A percentile compares a stretch with the other conserved stretches of the same genome.
phyloP scores from a whole-genome alignment of 2,113 vertebrate genomes.

The Ceuthmochares aereus region DNA sequence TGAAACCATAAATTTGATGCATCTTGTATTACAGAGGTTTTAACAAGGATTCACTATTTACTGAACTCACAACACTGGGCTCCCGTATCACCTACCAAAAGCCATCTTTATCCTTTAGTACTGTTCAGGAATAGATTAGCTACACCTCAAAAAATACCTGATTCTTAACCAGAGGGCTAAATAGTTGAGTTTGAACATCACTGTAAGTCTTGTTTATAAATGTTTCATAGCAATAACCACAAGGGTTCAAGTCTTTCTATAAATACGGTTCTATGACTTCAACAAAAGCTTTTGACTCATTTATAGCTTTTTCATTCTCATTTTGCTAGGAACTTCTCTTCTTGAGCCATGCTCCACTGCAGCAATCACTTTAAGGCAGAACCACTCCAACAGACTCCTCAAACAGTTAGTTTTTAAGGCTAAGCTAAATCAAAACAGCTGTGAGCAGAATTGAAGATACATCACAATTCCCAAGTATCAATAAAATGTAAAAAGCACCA shows the following conservation, averaged over 20 bases:
- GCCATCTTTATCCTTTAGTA: neutral
- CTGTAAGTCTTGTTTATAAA: neutral
- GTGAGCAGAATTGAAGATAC: neutral
- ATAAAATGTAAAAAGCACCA: neutral
- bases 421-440: neutral
- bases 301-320: neutral
- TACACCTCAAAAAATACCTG: rapidly evolving
- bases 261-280: neutral
- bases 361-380: neutral
- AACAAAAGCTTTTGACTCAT: neutral
- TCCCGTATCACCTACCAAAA: rapidly evolving
- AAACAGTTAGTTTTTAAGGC: neutral
- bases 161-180: neutral
- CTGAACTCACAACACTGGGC: neutral
- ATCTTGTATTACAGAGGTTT: neutral
- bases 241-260: neutral
- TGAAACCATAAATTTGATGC: neutral
- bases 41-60: too few species aligned
- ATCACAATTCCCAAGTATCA: neutral
- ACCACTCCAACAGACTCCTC: neutral
- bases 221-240: neutral
- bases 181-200: neutral
- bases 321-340: neutral
- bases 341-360: neutral
- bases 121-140: neutral